Base-by-base conservation (phyloP, 2,113 vertebrate species). In the Orthonyx spaldingii region DNA sequence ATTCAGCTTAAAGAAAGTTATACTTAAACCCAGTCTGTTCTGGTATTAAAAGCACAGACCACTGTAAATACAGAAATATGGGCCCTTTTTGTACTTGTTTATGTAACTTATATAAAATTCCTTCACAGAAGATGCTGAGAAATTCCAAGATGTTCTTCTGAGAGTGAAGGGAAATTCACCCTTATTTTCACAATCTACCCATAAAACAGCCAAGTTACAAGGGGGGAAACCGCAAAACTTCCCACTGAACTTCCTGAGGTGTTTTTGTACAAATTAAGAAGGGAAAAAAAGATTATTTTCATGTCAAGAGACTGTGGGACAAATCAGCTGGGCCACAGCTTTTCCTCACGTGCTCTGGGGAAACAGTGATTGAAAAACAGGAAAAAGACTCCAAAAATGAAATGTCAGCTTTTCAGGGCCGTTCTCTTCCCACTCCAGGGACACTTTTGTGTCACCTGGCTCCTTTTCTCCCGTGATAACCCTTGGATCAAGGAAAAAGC, bases 321-420 rank as follows among this genome's bases (percentile, higher is more conserved):
- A 47, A 63, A 35, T 66, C 27, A 64, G 30, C 42, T 42, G 57
- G 37, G 32, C 37, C 23, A 11, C 16, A 15, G 33, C 50, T 75
- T 53, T 30, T 11, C 50, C 18, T 59, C 16, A 28, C 0, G 0
- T 26, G 56, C 84, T 84, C 20, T 15, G 52, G 64, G 88, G 63
- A 89, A 91, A 64, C n/a, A 24, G 7, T 4, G 16, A 56, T 17
- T 12, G 44, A 66, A 94, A 96, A 97, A 90, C 89, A 97, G 94
- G 94, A 96, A 98, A 91, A 91, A 71, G 33, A 35, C 32, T 70
- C 72, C 44, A 32, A 37, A 96, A 95, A 28, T 65, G 33, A 19
- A 39, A 49, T 12, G 61, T 86, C 80, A 97, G 93, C 84, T 65
- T 83, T 96, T 93, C 89, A 50, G 41, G 39, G 63, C 46, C 18